Evolutionary conservation across 2,888 invertebrate genomes (phyloP), one percentile per base, ranked within the genome.

Genomic region (Sabatieria punctata): DNA sequence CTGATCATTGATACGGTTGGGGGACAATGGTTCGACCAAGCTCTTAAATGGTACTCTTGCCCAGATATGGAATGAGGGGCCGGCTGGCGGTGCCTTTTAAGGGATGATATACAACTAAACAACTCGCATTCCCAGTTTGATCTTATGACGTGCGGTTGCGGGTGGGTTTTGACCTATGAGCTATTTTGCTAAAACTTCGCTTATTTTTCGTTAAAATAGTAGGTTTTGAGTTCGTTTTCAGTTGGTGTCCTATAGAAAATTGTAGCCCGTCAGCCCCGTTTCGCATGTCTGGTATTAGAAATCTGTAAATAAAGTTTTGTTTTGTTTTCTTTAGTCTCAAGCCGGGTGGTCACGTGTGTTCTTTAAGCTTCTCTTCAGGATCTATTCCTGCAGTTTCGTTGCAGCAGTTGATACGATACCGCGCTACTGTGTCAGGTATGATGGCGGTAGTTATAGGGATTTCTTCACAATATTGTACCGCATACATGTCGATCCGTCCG

Each of bases 1-100:
- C 65, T 76, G n/a, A 72, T 78, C 13, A 75, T 78, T 58, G 78
- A 79, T 60, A 75, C 75, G 18, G 74, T 75, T 19, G 77, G 77
- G 30, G 77, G 77, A 21, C 68, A 75, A 44, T 65, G 75, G 51
- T 73, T 78, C 51, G 71, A 74, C 50, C 69, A 71, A 47, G 68
- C 75, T 27, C 61, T 75, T 19, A 67, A 70, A 57, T 75, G 77
- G 79, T 79, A 65, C 61, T 63, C 52, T 15, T 18, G 27, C 27
- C 30, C n/a, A n/a, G 23, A 8, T 27, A 27, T 25, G 24, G 6
- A 21, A 4, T 1, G 41, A 21, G 11, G 21, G 13, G 19, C 15
- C 4, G 2, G 27, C 35, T n/a, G n/a, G n/a, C n/a, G n/a, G n/a
- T n/a, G n/a, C n/a, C n/a, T n/a, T n/a, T n/a, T n/a, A n/a, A n/a